Evolutionary conservation across 2,113 vertebrate genomes (phyloP).

Genomic region (Dicaeum eximium): DNA sequence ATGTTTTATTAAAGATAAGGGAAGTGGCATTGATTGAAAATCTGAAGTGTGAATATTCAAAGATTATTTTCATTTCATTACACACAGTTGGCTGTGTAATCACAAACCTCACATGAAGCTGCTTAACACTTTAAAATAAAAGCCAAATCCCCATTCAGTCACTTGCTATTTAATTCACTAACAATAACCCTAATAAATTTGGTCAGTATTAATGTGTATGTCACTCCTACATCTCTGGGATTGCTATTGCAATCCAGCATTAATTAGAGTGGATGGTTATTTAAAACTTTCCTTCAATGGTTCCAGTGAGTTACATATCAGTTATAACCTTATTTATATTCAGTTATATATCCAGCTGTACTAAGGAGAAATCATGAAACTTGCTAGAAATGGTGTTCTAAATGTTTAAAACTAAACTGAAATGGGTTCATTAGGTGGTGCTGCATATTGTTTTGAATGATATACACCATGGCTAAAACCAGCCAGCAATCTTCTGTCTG

Average conservation of each 20-base stretch:
- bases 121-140: not conserved
- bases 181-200: not conserved
- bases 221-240: not conserved
- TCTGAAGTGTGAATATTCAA: not conserved
- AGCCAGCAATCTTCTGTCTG: not conserved
- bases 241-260: not conserved
- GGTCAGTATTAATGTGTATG: conserved; percentile 10
- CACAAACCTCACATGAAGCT: not conserved
- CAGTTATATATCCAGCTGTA: not conserved
- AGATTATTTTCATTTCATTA: not conserved
- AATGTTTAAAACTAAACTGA: conserved; percentile 9
- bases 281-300: conserved; percentile 9
- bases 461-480: not conserved
- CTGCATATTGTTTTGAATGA: not conserved
- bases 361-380: not conserved
- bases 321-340: conserved; percentile 19
- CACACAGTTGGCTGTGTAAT: not conserved
- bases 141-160: not conserved
- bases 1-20: not conserved
- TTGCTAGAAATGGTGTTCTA: not conserved
- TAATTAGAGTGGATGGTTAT: not conserved
- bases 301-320: conserved; percentile 18
- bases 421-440: not conserved
- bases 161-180: conserved; percentile 13
- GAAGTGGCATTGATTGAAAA: not conserved